phyloP scores from a whole-genome alignment of 2,888 invertebrate genomes.

The Latrodectus hesperus region DNA sequence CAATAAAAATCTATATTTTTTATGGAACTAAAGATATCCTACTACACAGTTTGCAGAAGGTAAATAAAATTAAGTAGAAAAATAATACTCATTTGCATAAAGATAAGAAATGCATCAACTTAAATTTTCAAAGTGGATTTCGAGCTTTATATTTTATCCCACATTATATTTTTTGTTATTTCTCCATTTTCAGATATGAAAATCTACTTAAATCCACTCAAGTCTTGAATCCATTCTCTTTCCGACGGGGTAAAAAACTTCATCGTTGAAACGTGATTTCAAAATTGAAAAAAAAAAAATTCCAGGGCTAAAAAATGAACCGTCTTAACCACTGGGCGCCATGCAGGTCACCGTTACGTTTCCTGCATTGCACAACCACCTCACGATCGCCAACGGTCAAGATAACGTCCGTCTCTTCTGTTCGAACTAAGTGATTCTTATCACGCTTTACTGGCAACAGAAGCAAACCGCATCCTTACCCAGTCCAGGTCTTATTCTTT shows the following conservation, averaged over 20 bases:
- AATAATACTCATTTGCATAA: too few species aligned
- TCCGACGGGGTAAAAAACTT: slow-evolving; percentile 13
- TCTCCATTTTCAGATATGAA: too few species aligned
- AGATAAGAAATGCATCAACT: too few species aligned
- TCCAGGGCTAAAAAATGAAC: not conserved
- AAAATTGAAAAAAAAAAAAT: slow-evolving; percentile 27
- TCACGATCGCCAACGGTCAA: slow-evolving; percentile 55
- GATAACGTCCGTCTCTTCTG: slow-evolving; percentile 43
- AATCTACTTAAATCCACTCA: too few species aligned
- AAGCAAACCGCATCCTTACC: slow-evolving; percentile 15
- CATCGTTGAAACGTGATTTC: slow-evolving; percentile 32
- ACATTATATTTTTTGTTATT: too few species aligned
- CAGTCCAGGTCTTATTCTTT: slow-evolving; percentile 42
- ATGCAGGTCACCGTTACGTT: not conserved
- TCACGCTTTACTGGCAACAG: slow-evolving; percentile 33
- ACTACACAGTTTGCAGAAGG: too few species aligned
- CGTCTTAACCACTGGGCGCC: slow-evolving; percentile 12
- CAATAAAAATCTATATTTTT: too few species aligned
- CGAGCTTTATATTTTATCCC: too few species aligned
- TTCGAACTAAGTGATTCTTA: slow-evolving; percentile 49
- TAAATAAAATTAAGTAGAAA: too few species aligned
- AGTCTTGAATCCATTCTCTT: not conserved
- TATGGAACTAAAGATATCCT: too few species aligned
- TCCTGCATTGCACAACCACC: slow-evolving; percentile 21
- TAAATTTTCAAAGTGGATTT: too few species aligned